These are phyloP conservation scores for Danionella dracula DNA, from an alignment of 2,797 vertebrate genomes.

Conservation along the genomic window DNA sequence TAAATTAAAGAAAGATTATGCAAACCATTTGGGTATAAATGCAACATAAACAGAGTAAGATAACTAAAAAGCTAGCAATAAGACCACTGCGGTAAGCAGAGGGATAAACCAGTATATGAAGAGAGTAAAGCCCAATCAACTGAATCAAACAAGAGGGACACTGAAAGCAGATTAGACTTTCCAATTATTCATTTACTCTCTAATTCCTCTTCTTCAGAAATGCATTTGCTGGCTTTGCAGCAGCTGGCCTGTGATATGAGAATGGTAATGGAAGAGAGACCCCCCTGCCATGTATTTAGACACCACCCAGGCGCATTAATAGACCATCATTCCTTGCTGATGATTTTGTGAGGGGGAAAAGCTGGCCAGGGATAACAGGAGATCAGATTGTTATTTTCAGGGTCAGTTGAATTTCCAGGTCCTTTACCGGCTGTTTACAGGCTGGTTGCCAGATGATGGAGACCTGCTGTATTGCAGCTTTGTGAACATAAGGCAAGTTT, in stretches of 20 bases:
- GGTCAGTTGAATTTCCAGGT: conserved; percentile 17
- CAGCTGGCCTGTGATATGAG: conserved; percentile 60
- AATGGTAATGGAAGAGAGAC: conserved; percentile 59
- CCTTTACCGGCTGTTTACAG: conserved; percentile 42
- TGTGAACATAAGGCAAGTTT: too few species aligned
- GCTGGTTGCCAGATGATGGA: conserved; percentile 5
- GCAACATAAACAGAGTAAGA: conserved; percentile 39
- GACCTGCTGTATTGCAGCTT: neutral
- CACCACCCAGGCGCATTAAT: conserved; percentile 58
- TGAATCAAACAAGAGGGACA: neutral
- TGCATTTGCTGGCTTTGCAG: conserved; percentile 63
- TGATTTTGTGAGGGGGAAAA: conserved; percentile 52
- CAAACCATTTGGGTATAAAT: too few species aligned
- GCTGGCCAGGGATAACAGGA: conserved; percentile 50
- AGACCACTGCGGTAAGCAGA: conserved; percentile 19
- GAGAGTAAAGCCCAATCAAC: neutral
- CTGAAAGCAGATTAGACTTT: conserved; percentile 58
- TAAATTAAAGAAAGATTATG: too few species aligned
- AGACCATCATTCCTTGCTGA: conserved; percentile 54
- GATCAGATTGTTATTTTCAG: conserved; percentile 46
- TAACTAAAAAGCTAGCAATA: too few species aligned
- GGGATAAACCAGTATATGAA: conserved; percentile 11
- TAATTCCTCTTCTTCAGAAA: conserved; percentile 70
- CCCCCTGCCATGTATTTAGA: conserved; percentile 50
- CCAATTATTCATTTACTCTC: conserved; percentile 75